Evolutionary conservation across 2,888 invertebrate genomes (phyloP).

Genomic region (Nycteola revayana): DNA sequence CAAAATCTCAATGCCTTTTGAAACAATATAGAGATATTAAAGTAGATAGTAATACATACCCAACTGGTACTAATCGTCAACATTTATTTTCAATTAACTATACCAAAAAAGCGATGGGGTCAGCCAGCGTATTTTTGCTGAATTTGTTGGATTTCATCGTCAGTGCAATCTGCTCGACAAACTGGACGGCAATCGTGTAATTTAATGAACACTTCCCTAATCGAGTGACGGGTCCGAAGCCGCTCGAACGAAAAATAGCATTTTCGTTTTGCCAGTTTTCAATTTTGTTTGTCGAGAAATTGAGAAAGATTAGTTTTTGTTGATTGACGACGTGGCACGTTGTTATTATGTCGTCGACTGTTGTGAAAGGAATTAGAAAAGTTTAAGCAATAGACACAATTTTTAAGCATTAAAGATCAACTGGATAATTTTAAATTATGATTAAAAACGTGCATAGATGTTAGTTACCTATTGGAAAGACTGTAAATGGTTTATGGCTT

Average conservation of each 20-base stretch:
- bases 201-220: slow-evolving; percentile 74
- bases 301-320: slow-evolving; percentile 14
- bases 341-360: too few species aligned
- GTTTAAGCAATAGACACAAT: too few species aligned
- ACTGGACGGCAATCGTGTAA: slow-evolving; percentile 72
- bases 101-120: slow-evolving; percentile 29
- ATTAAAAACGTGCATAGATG: too few species aligned
- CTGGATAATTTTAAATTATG: too few species aligned
- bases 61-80: slow-evolving; percentile 27
- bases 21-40: too few species aligned
- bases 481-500: too few species aligned
- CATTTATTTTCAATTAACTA: slow-evolving; percentile 49
- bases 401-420: too few species aligned
- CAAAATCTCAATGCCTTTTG: too few species aligned
- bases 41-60: too few species aligned
- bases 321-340: slow-evolving; percentile 8
- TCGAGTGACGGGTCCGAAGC: slow-evolving; percentile 62
- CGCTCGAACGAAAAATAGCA: slow-evolving; percentile 52
- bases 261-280: slow-evolving; percentile 44
- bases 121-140: slow-evolving; percentile 41
- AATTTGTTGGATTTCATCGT: slow-evolving; percentile 46
- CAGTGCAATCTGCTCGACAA: slow-evolving; percentile 65
- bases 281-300: slow-evolving; percentile 17
- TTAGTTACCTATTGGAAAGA: too few species aligned
- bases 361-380: too few species aligned